Conservation (phyloP, 2,113 vertebrate species). For the Nothobranchius kuhntae region DNA sequence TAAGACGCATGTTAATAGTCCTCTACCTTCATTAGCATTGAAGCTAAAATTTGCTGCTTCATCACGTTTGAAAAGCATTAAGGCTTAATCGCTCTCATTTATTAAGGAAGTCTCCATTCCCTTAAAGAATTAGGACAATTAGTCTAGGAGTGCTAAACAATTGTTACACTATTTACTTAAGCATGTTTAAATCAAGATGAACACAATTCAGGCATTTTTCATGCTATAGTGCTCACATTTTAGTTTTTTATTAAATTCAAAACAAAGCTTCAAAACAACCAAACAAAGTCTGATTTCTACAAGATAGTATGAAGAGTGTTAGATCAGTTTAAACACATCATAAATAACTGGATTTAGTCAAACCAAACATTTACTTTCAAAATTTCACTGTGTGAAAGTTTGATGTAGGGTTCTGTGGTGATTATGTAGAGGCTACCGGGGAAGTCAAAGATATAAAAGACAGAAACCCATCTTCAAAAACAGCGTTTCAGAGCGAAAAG, state of each 20-base stretch:
- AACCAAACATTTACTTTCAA: too few relatives aligned
- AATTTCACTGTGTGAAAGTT: too few relatives aligned
- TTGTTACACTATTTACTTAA: conserved; percentile 29
- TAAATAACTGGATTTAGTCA: too few relatives aligned
- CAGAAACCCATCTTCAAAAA: too few relatives aligned
- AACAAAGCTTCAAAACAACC: not conserved
- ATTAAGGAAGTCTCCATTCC: conserved; percentile 57
- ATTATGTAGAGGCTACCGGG: too few relatives aligned
- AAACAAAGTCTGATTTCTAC: not conserved
- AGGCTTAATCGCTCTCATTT: conserved; percentile 63
- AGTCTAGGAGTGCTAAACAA: conserved; percentile 18
- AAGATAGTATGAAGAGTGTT: not conserved
- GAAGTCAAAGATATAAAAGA: too few relatives aligned
- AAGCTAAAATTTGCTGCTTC: conserved; percentile 71
- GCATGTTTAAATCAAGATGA: not conserved
- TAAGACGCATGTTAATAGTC: conserved; percentile 71
- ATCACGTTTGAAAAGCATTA: conserved; percentile 70
- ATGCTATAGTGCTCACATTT: not conserved
- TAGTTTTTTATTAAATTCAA: not conserved
- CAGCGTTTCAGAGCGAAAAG: too few relatives aligned
- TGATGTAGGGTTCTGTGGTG: too few relatives aligned
- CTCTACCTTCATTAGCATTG: conserved; percentile 62
- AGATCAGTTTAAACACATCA: not conserved
- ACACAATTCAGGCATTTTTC: not conserved
- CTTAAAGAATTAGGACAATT: conserved; percentile 48